Percentiles rank a stretch among this genome's conserved stretches.
Evolutionary conservation across 2,888 invertebrate species (phyloP).

Genomic region (Norana najaformis): DNA sequence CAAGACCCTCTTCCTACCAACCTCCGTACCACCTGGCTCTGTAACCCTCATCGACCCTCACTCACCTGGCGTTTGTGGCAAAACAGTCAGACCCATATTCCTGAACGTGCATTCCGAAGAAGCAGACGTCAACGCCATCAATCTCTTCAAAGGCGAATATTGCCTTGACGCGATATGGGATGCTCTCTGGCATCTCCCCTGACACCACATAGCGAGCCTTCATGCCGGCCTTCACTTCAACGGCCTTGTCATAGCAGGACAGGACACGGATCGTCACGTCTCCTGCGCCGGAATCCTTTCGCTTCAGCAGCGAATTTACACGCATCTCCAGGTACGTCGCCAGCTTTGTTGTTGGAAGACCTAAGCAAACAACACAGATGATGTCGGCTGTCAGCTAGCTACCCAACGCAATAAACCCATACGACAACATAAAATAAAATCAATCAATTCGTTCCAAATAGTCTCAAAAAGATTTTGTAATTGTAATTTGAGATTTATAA

Average conservation of each 20-base stretch:
- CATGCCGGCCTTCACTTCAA: constrained; percentile 99
- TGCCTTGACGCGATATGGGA: constrained; percentile 97
- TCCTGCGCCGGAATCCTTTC: constrained; percentile 90
- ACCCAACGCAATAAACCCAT: no score
- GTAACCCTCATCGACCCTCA: neutral
- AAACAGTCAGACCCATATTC: constrained; percentile 98
- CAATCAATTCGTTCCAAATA: neutral
- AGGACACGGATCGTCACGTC: constrained; percentile 99
- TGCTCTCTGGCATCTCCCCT: constrained; percentile 80
- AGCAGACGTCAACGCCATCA: constrained; percentile 96
- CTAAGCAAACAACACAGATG: constrained; percentile 28
- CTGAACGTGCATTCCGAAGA: constrained; percentile 99
- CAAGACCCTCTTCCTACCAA: neutral
- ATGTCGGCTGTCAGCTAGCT: no score
- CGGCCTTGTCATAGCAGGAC: constrained; percentile 93
- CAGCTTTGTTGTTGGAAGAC: constrained; percentile 86
- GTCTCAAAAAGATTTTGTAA: no score
- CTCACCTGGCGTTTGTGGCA: constrained; percentile 79
- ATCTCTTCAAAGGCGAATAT: constrained; percentile 99
- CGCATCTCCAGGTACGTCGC: constrained; percentile 96
- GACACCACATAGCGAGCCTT: constrained; percentile 64
- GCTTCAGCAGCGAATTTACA: constrained; percentile 94
- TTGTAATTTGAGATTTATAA: no score
- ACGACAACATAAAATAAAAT: neutral
- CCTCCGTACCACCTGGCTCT: neutral